phyloP scores from a whole-genome alignment of 2,797 vertebrate species.

The Natrix natrix region DNA sequence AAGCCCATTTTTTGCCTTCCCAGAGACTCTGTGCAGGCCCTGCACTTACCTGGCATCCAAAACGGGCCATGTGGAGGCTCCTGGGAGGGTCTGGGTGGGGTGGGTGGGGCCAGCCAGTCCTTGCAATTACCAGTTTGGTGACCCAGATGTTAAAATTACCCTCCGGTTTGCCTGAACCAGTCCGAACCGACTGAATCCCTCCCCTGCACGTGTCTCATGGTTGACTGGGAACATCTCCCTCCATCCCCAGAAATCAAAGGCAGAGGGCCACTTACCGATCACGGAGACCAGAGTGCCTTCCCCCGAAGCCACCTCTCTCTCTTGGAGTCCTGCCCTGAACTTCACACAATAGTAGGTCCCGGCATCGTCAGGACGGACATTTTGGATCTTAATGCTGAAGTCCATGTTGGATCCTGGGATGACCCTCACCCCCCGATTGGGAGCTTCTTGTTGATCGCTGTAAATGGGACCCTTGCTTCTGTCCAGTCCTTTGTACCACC shows the following conservation, averaged over 20 bases:
- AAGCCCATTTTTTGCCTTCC: no score
- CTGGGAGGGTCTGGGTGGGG: no score
- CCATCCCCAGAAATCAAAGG: background rate
- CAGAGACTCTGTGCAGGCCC: no score
- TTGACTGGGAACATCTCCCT: background rate
- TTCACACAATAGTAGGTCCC: constrained; percentile 54
- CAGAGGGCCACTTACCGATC: background rate
- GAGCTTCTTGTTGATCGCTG: background rate
- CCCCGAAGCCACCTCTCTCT: background rate
- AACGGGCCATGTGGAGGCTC: no score
- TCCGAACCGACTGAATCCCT: no score
- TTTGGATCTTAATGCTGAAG: constrained; percentile 34
- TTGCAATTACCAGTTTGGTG: no score
- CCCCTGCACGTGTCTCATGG: background rate
- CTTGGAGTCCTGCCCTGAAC: background rate
- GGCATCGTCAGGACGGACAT: background rate
- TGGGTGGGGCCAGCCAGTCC: no score
- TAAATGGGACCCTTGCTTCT: constrained; percentile 29
- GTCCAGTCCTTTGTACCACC: constrained; percentile 42
- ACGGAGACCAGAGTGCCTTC: constrained; percentile 15
- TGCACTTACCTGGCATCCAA: no score
- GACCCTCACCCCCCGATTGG: background rate
- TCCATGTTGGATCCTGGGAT: background rate
- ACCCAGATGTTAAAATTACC: no score
- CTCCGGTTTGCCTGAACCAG: no score